Evolutionary conservation across 2,797 vertebrate species (phyloP).

Genomic region (Borostomias antarcticus): DNA sequence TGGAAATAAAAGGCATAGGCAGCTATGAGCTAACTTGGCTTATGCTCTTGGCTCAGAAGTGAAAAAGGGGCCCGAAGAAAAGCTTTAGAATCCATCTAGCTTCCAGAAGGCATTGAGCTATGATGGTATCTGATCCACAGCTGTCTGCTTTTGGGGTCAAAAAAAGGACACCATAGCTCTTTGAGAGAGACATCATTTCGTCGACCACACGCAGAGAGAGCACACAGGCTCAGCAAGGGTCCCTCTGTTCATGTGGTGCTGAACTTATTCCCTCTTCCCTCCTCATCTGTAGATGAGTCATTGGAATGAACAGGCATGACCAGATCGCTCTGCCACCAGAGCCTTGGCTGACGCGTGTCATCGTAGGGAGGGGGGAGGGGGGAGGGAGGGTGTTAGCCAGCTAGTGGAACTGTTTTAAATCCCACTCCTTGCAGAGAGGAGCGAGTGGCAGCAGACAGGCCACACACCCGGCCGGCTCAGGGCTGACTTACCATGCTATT

Average conservation of each 20-base stretch:
- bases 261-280: not conserved
- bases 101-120: not conserved
- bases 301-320: not conserved
- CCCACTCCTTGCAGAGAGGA: conserved; percentile 23
- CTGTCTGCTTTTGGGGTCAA: not conserved
- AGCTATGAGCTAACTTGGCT: not conserved
- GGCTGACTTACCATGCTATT: conserved; percentile 3
- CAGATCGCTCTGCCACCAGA: not conserved
- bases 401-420: conserved; percentile 15
- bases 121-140: not conserved
- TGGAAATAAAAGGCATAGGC: no score
- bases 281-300: not conserved
- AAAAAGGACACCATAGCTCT: not conserved
- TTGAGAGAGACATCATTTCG: not conserved
- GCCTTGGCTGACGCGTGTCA: no score
- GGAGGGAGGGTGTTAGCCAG: not conserved
- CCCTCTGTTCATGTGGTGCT: not conserved
- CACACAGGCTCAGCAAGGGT: not conserved
- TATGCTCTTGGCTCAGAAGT: not conserved
- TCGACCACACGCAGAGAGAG: not conserved
- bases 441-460: conserved; percentile 34
- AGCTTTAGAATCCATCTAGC: not conserved
- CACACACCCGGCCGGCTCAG: conserved; percentile 1
- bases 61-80: not conserved
- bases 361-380: not conserved